Conservation (phyloP, 2,888 invertebrate genomes). For the Cotesia congregata region DNA sequence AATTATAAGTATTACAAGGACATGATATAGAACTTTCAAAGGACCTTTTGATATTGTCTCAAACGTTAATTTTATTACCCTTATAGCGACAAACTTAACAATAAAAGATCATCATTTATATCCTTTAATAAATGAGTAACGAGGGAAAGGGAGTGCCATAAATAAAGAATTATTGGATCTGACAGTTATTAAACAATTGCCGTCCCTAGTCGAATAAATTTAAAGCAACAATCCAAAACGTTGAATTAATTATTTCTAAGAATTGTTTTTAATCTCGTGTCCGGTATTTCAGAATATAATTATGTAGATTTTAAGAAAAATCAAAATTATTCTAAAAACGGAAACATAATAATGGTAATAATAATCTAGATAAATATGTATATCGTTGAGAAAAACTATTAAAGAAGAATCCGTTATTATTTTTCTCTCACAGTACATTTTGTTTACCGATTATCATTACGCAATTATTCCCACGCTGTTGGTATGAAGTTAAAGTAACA, state of each 20-base stretch:
- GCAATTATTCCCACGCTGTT: slow-evolving; percentile 37
- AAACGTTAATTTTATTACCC: not conserved
- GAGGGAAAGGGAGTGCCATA: not conserved
- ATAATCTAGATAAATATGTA: not conserved
- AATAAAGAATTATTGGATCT: not conserved
- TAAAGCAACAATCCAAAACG: too few relatives aligned
- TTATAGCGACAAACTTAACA: not conserved
- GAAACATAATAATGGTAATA: not conserved
- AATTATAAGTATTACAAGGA: slow-evolving; percentile 9
- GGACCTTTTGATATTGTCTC: not conserved
- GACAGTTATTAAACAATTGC: too few relatives aligned
- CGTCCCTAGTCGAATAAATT: too few relatives aligned
- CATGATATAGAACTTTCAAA: not conserved
- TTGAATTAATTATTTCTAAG: not conserved
- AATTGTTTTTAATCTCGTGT: slow-evolving; percentile 2
- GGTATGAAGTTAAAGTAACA: slow-evolving; percentile 20
- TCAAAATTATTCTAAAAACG: not conserved
- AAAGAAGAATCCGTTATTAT: slow-evolving; percentile 29
- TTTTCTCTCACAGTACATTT: slow-evolving; percentile 38
- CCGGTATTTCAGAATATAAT: not conserved
- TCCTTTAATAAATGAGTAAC: not conserved
- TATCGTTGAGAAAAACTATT: not conserved
- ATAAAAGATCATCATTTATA: not conserved
- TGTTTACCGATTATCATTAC: slow-evolving; percentile 35
- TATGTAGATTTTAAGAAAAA: not conserved